These are phyloP conservation scores for Andrena minutula DNA, from an alignment of 2,888 invertebrate genomes.

Conservation along the genomic window DNA sequence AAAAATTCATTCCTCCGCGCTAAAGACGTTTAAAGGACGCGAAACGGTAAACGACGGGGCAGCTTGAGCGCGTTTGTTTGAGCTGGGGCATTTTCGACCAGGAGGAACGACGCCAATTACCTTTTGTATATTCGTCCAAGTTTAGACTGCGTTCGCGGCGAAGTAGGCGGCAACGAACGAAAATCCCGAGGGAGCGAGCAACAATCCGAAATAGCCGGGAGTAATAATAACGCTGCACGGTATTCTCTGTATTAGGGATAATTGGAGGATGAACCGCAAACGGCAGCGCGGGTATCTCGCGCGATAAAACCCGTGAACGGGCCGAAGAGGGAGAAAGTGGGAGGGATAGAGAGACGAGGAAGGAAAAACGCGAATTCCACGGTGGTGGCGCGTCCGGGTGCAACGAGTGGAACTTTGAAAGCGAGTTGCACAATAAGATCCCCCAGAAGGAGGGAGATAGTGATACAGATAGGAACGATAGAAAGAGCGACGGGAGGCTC, in stretches of 20 bases:
- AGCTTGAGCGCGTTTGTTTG: not conserved
- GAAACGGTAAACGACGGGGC: too few species aligned
- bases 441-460: slow-evolving; percentile 56
- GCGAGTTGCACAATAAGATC: slow-evolving; percentile 70
- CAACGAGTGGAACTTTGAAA: slow-evolving; percentile 72
- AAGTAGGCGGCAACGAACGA: slow-evolving; percentile 41
- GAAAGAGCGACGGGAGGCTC: slow-evolving; percentile 46
- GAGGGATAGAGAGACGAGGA: slow-evolving; percentile 15
- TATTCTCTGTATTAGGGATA: slow-evolving; percentile 76
- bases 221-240: slow-evolving; percentile 75
- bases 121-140: slow-evolving; percentile 4
- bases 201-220: slow-evolving; percentile 70
- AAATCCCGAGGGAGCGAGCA: slow-evolving; percentile 51
- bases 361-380: slow-evolving; percentile 74
- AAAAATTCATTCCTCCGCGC: too few species aligned
- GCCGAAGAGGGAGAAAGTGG: slow-evolving; percentile 10
- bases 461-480: slow-evolving; percentile 47
- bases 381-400: slow-evolving; percentile 66
- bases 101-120: slow-evolving; percentile 19
- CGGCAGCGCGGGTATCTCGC: slow-evolving; percentile 69
- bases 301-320: slow-evolving; percentile 69
- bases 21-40: too few species aligned
- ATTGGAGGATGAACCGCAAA: slow-evolving; percentile 78
- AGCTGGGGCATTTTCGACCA: not conserved
- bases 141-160: slow-evolving; percentile 17